phyloP scores from a whole-genome alignment of 2,113 vertebrate species.

The Macrotis lagotis region DNA sequence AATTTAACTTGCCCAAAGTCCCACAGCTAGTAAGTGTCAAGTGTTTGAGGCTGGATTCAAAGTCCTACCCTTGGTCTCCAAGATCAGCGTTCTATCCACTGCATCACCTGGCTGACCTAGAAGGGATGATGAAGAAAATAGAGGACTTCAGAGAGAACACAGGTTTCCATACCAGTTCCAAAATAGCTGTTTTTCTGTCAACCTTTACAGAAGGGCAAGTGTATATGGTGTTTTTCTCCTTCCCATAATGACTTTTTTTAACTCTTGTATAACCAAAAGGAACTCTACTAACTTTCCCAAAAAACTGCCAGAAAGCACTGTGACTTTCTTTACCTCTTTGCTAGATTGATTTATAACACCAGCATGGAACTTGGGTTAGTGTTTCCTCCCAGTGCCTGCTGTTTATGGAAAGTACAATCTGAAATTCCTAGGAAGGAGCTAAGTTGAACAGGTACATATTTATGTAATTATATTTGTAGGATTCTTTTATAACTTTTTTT shows the following conservation, averaged over 20 bases:
- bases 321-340: background rate
- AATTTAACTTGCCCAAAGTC: no score
- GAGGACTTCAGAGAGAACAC: background rate
- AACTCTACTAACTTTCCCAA: background rate
- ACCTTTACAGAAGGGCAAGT: background rate
- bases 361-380: background rate
- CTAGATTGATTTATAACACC: background rate
- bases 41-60: no score
- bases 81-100: no score
- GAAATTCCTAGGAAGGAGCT: slow-evolving; percentile 6
- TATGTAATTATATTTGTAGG: background rate
- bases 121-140: background rate
- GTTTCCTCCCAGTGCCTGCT: background rate
- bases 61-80: no score
- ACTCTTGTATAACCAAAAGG: background rate
- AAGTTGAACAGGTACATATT: background rate
- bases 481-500: slow-evolving; percentile 29
- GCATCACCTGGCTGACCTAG: no score
- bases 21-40: no score
- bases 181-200: slow-evolving; percentile 13
- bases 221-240: background rate
- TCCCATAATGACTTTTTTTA: background rate
- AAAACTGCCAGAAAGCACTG: background rate
- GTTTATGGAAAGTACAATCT: background rate
- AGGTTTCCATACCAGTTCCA: background rate